These are phyloP conservation scores for Melanerpes formicivorus DNA, from an alignment of 2,113 vertebrate species.

Conservation along the genomic window DNA sequence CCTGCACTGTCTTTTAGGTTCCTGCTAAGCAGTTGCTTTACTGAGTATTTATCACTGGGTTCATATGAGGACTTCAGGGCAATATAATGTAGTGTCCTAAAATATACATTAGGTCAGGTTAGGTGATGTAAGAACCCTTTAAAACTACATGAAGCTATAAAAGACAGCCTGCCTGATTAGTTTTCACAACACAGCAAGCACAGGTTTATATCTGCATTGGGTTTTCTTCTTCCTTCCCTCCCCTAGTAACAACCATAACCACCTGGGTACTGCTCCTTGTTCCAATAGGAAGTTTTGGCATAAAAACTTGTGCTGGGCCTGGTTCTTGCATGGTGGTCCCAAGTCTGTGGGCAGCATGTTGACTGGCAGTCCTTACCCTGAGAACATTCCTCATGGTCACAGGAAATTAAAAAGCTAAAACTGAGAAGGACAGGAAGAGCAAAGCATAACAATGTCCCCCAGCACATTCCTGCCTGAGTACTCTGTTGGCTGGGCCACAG, in stretches of 20 bases:
- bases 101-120: not conserved
- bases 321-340: not conserved
- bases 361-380: not conserved
- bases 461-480: slow-evolving; percentile 35
- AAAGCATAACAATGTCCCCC: not conserved
- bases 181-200: not conserved
- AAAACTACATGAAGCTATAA: not conserved
- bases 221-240: not conserved
- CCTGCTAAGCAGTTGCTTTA: not conserved
- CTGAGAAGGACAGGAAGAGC: slow-evolving; percentile 20
- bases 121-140: not conserved
- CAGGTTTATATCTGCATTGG: not conserved
- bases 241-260: not conserved
- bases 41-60: not conserved
- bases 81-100: not conserved
- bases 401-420: slow-evolving; percentile 62
- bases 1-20: not conserved
- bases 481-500: not conserved
- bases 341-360: not conserved
- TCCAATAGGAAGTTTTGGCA: rapidly evolving
- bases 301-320: not conserved
- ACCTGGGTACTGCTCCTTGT: not conserved
- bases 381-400: not conserved
- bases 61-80: not conserved
- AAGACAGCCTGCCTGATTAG: not conserved